Evolutionary conservation across 2,888 invertebrate species (phyloP), one percentile per base, ranked within the genome.

Genomic region (Drosophila stalkeri): DNA sequence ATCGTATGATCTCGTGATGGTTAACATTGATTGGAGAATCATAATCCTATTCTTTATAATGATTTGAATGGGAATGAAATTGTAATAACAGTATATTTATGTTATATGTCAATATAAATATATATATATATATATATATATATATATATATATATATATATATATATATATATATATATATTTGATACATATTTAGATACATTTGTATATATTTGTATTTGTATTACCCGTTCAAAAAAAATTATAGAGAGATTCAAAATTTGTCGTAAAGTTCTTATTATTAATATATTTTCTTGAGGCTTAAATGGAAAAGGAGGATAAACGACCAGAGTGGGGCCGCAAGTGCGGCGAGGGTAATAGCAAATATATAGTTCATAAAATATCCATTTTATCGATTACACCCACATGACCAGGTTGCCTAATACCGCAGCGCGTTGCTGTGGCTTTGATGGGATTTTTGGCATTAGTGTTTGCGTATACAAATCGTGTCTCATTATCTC

Each of bases 381-480:
- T 2, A 41, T 14, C 7, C 8, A 31, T 7, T 27, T 3, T 2
- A 41, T 8, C 14, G 0, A 16, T 18, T 4, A 20, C 11, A 0
- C 1, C 14, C 14, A 12, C n/a, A 20, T 49, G 23, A 27, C 3
- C 18, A 95, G 95, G 94, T 72, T 95, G 95, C 74, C 87, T 95
- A 0, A 0, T 96, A 88, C 95, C 95, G 0, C 96, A 95, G 85
- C 93, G 96, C 51, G 94, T 95, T 92, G 94, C 96, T 20, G 90
- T 96, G 79, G 94, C 95, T 16, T 91, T 95, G 33, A 95, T 96
- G 95, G 95, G 95, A 0, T 94, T 96, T 75, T 82, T 96, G 64
- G 95, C 95, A 1, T 93, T 96, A 6, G 94, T 95, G 68, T 95
- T 95, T 83, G 95, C 95, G 0, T 96, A 96, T 91, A 95, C 95